phyloP scores from a whole-genome alignment of 2,113 vertebrate genomes.

The Pitta sordida region DNA sequence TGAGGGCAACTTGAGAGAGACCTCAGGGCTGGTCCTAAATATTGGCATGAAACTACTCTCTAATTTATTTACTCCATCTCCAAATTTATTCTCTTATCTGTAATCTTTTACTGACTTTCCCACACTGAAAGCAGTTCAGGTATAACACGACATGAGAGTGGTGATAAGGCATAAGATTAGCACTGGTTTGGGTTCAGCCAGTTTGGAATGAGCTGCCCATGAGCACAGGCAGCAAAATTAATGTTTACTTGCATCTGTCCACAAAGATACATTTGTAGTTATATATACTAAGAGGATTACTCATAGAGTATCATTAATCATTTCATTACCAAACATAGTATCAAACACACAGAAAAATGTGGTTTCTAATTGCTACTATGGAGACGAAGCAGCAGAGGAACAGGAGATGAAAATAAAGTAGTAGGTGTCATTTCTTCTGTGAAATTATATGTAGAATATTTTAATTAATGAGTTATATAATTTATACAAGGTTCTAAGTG shows the following conservation, averaged over 20 bases:
- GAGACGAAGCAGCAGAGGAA: conserved; percentile 23
- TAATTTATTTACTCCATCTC: neutral
- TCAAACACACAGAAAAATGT: neutral
- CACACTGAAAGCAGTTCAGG: neutral
- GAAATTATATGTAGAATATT: neutral
- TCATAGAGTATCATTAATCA: neutral
- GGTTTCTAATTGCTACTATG: conserved; percentile 29
- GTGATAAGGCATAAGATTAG: neutral
- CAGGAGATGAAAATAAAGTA: conserved; percentile 21
- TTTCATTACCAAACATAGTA: neutral
- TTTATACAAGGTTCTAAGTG: neutral
- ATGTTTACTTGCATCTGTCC: neutral
- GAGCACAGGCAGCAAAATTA: neutral
- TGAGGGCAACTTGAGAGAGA: neutral
- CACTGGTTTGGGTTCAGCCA: neutral
- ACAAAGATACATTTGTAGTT: neutral
- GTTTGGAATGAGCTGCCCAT: neutral
- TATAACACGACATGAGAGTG: neutral
- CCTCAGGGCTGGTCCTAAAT: neutral
- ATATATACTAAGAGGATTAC: neutral
- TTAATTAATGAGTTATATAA: neutral
- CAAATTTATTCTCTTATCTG: neutral
- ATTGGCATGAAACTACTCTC: neutral
- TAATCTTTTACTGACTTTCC: neutral
- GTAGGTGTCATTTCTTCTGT: neutral